Conservation (phyloP, 2,888 invertebrate genomes). For the Trissonchulus sp. region DNA sequence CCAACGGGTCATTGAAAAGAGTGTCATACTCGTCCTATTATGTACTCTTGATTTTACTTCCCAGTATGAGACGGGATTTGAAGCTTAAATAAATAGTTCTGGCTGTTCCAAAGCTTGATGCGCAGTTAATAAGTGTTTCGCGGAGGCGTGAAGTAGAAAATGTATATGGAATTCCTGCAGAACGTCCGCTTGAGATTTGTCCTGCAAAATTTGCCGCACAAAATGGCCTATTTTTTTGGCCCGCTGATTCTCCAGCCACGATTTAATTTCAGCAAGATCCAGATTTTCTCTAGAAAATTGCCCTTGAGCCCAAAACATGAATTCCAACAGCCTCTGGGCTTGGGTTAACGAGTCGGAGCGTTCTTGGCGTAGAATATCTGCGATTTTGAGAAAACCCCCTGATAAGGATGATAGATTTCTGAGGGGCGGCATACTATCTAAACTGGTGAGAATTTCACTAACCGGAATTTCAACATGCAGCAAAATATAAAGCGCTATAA, state of each 20-base stretch:
- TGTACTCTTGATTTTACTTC: no score
- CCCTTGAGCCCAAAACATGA: conserved; percentile 69
- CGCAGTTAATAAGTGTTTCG: background rate
- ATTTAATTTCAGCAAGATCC: background rate
- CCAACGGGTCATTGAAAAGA: no score
- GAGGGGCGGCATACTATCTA: conserved; percentile 62
- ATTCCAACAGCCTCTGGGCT: conserved; percentile 76
- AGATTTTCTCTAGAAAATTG: background rate
- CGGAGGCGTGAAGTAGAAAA: conserved; percentile 21
- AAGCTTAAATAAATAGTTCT: background rate
- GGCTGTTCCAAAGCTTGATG: background rate
- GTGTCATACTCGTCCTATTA: no score
- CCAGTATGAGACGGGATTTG: no score
- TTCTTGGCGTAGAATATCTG: conserved; percentile 48
- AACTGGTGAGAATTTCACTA: conserved; percentile 24
- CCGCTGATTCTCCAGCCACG: conserved; percentile 20
- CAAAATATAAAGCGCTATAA: conserved; percentile 60
- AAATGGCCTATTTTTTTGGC: background rate
- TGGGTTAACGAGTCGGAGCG: conserved; percentile 52
- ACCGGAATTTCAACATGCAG: background rate
- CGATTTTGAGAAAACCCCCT: conserved; percentile 39
- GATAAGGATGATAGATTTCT: conserved; percentile 63
- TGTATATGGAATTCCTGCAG: conserved; percentile 6
- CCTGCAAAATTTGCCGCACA: background rate
- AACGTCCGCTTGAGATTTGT: background rate